Evolutionary conservation across 2,113 vertebrate species (phyloP).

Genomic region (Labeo catla): DNA sequence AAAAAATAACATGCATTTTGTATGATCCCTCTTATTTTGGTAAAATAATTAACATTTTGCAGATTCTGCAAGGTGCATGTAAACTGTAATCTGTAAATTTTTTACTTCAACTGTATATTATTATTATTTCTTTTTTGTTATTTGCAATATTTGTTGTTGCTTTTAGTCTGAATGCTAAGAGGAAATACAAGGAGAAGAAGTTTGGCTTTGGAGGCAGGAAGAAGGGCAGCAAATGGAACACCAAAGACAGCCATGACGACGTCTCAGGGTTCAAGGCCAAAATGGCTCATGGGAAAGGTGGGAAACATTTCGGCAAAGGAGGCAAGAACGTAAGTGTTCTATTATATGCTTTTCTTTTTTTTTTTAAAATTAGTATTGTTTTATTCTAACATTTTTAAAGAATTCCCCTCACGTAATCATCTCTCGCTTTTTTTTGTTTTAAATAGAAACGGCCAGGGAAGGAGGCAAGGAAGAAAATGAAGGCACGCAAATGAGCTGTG

Average conservation of each 20-base stretch:
- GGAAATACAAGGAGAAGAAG: constrained; percentile 91
- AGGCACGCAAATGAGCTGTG: constrained; percentile 71
- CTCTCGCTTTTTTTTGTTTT: background rate
- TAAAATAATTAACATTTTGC: too few relatives aligned
- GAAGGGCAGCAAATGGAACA: constrained; percentile 94
- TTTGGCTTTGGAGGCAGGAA: constrained; percentile 98
- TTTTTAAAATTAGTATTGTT: background rate
- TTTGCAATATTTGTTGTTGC: too few relatives aligned
- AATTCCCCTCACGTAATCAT: background rate
- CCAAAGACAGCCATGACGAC: constrained; percentile 90
- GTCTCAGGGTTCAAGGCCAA: constrained; percentile 86
- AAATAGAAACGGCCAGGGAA: constrained; percentile 93
- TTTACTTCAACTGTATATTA: too few relatives aligned
- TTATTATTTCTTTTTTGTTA: too few relatives aligned
- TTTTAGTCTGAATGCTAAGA: constrained; percentile 86
- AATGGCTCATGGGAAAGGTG: constrained; percentile 82
- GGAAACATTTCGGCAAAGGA: constrained; percentile 71
- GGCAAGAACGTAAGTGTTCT: constrained; percentile 67
- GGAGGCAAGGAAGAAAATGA: constrained; percentile 87
- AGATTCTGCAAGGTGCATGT: too few relatives aligned
- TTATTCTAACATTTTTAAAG: background rate
- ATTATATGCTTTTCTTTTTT: background rate
- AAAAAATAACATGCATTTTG: too few relatives aligned
- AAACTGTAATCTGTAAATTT: too few relatives aligned
- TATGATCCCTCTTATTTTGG: too few relatives aligned